These are phyloP conservation scores for Hedychridium roseum DNA, from an alignment of 2,888 invertebrate species.

Conservation along the genomic window DNA sequence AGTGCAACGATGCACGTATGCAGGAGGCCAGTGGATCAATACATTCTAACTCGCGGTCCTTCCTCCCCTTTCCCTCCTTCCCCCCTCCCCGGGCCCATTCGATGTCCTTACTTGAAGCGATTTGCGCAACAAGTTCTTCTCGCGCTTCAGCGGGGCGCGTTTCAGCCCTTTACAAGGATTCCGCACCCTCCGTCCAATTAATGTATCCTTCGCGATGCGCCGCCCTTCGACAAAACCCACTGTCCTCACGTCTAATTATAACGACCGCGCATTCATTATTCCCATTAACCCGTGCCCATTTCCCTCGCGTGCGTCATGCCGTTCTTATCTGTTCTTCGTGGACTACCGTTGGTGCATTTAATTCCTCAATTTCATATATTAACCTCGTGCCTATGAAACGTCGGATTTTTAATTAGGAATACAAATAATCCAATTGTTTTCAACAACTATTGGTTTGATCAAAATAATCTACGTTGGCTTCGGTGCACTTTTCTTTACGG, in stretches of 20 bases:
- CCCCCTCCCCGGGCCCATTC: slow-evolving; percentile 9
- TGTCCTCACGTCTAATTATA: slow-evolving; percentile 23
- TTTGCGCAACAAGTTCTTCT: slow-evolving; percentile 41
- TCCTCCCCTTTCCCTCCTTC: slow-evolving; percentile 34
- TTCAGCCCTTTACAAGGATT: too few relatives aligned
- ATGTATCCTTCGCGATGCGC: slow-evolving; percentile 15
- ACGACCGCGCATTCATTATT: slow-evolving; percentile 28
- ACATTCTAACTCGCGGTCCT: slow-evolving; percentile 31
- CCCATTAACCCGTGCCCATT: slow-evolving; percentile 28
- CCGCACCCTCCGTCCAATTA: slow-evolving; percentile 23
- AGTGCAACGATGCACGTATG: slow-evolving; percentile 24
- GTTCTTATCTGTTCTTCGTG: too few relatives aligned
- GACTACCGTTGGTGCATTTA: too few relatives aligned
- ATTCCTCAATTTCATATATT: too few relatives aligned
- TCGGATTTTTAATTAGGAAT: too few relatives aligned
- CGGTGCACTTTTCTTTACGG: too few relatives aligned
- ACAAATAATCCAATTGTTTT: too few relatives aligned
- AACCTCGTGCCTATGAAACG: too few relatives aligned
- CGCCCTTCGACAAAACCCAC: slow-evolving; percentile 4
- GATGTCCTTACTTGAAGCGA: slow-evolving; percentile 22
- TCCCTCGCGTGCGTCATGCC: slow-evolving; percentile 14
- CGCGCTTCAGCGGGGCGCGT: too few relatives aligned
- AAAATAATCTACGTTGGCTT: too few relatives aligned
- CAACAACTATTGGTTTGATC: too few relatives aligned
- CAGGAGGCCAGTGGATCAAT: slow-evolving; percentile 40